Base-by-base conservation (phyloP, 2,113 vertebrate genomes). In the Cynopterus brachyotis region DNA sequence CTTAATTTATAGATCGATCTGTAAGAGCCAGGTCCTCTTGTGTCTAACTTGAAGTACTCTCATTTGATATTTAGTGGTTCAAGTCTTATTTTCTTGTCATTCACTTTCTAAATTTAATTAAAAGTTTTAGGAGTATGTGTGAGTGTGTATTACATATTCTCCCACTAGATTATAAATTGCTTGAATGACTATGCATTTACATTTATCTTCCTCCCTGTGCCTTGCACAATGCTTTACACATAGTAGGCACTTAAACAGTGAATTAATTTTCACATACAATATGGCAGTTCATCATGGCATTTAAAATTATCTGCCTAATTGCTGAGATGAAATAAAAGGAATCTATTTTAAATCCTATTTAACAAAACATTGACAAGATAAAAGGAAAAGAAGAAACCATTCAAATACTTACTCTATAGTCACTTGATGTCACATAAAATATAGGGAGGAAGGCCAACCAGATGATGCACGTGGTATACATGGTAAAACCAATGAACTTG, bases 381-480 rank as follows among this genome's bases (percentile, higher is more conserved):
- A n/a, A 26, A 72, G 30, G 30, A 95, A 90, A 73, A 69, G 69
- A 91, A 97, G 89, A 89, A 96, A 70, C 12, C 66, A 90, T 24
- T 83, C 62, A 96, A 98, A 92, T 79, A 99, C 98, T 98, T 99
- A 99, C 99, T 99, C 99, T 99, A 99, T 99, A 99, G 98, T 99
- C 99, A 95, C 99, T 99, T 60, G 99, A 99, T n/a, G 99, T 99
- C 98, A 99, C 99, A 94, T 99, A 99, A 98, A 99, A 99, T 98
- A 99, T 99, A 30, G 99, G 99, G 62, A 99, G 99, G 97, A 99
- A 99, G 59, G 99, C 99, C 98, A 99, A 98, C 99, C 99, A 99
- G 97, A 99, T 99, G 98, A 99, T 99, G 98, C 99, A 99, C 0
- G 99, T 99, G 85, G 99, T 99, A 75, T 99, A 99, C 99, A 99